These are phyloP conservation scores for Tupaia tana DNA, from an alignment of 2,113 vertebrate species.

Conservation along the genomic window DNA sequence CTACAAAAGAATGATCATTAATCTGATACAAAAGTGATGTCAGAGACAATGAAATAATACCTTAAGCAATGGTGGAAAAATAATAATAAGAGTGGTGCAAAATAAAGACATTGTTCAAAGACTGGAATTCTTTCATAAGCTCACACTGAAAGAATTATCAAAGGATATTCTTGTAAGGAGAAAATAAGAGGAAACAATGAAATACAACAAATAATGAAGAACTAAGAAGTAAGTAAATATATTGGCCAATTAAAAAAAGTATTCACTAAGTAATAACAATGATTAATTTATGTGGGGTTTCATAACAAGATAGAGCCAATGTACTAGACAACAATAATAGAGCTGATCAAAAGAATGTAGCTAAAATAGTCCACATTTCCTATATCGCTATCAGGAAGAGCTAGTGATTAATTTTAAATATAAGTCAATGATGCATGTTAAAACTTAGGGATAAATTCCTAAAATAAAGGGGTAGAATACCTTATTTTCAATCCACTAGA, in stretches of 20 bases:
- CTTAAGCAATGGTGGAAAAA: slow-evolving; percentile 15
- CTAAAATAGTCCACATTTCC: slow-evolving; percentile 26
- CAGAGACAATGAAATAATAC: background rate
- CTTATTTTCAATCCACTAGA: background rate
- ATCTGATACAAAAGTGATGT: background rate
- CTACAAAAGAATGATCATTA: slow-evolving; percentile 11
- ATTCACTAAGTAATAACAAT: slow-evolving; percentile 28
- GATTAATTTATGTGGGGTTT: slow-evolving; percentile 11
- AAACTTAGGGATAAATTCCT: background rate
- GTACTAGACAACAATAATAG: background rate
- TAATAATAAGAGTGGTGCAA: slow-evolving; percentile 1
- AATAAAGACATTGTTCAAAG: background rate
- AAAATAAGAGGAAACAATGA: slow-evolving; percentile 36
- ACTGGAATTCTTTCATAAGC: background rate
- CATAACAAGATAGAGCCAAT: slow-evolving; percentile 7
- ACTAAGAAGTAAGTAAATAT: background rate
- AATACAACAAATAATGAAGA: background rate
- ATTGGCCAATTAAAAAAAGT: slow-evolving; percentile 31
- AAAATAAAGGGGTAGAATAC: background rate
- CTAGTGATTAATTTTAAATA: slow-evolving; percentile 42
- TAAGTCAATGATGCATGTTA: slow-evolving; percentile 9
- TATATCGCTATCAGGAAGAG: background rate
- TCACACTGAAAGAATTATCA: background rate
- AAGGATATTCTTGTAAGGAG: background rate
- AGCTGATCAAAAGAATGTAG: background rate